Percentiles rank a stretch among this genome's conserved stretches.
Conservation (phyloP, 2,113 vertebrate species). For the Trogon melanurus region DNA sequence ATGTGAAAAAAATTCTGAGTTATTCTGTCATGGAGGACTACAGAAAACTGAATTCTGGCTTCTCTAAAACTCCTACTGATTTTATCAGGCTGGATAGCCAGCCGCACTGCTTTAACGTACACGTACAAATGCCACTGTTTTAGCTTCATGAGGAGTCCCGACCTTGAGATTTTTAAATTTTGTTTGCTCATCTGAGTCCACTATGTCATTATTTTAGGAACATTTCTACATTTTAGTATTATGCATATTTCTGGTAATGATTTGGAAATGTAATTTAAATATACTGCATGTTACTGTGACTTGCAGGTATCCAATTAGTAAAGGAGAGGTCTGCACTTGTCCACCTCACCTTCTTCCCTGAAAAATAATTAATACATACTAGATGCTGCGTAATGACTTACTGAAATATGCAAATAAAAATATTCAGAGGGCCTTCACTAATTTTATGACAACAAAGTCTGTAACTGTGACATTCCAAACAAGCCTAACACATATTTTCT, state of each 20-base stretch:
- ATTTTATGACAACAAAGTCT: background rate
- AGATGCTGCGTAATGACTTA: background rate
- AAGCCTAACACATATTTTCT: background rate
- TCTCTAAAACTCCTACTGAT: background rate
- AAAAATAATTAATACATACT: conserved; percentile 35
- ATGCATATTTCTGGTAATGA: background rate
- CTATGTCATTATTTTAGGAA: background rate
- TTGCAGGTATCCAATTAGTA: background rate
- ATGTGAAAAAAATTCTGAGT: background rate
- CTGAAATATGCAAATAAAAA: conserved; percentile 14
- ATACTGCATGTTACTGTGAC: background rate
- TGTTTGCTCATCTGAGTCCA: background rate
- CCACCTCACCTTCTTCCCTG: background rate
- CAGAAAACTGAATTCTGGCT: background rate
- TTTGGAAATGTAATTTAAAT: background rate
- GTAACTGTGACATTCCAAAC: background rate
- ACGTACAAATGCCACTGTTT: background rate
- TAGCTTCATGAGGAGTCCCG: background rate
- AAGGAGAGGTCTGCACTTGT: background rate
- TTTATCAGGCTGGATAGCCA: background rate
- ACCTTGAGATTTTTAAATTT: background rate
- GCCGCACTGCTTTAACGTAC: background rate
- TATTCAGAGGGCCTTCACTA: background rate
- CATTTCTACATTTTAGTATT: background rate
- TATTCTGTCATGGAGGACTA: background rate